Evolutionary conservation across 1,140 invertebrate genomes (phyloP).

Genomic region (Pachypeltis micranthus): DNA sequence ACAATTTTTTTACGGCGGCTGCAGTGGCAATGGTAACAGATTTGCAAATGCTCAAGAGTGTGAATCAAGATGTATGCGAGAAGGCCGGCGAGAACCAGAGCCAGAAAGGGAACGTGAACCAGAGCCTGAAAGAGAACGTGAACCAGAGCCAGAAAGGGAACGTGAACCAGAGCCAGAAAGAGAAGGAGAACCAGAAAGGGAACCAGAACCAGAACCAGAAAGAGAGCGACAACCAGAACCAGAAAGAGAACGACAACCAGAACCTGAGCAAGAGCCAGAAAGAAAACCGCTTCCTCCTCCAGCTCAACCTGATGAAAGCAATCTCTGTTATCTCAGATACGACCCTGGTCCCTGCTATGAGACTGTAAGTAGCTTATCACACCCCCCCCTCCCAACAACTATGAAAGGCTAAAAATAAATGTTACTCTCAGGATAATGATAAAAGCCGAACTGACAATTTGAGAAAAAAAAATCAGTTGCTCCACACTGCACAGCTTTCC

Average conservation of each 20-base stretch:
- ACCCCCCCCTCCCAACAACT: too few species aligned
- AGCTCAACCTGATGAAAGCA: neutral
- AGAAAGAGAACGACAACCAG: neutral
- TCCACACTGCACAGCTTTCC: too few species aligned
- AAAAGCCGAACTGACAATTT: too few species aligned
- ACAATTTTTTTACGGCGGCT: slow-evolving; percentile 55
- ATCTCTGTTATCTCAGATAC: slow-evolving; percentile 29
- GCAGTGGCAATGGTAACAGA: slow-evolving; percentile 58
- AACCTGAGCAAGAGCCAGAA: slow-evolving; percentile 19
- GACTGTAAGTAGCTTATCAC: slow-evolving; percentile 32
- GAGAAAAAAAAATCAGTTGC: too few species aligned
- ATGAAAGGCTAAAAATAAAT: too few species aligned
- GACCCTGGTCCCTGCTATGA: slow-evolving; percentile 61
- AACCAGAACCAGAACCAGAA: neutral
- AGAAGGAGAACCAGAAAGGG: neutral
- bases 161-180: neutral
- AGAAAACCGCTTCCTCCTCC: neutral
- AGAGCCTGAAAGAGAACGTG: neutral
- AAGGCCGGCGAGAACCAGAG: neutral
- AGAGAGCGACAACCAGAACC: neutral
- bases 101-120: neutral
- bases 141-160: slow-evolving; percentile 22
- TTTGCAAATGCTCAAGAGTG: slow-evolving; percentile 31
- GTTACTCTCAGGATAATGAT: too few species aligned
- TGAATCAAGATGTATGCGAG: slow-evolving; percentile 26